A percentile compares a stretch with the other conserved stretches of the same genome.
Conservation (phyloP, 2,113 vertebrate species). For the Melanerpes formicivorus region DNA sequence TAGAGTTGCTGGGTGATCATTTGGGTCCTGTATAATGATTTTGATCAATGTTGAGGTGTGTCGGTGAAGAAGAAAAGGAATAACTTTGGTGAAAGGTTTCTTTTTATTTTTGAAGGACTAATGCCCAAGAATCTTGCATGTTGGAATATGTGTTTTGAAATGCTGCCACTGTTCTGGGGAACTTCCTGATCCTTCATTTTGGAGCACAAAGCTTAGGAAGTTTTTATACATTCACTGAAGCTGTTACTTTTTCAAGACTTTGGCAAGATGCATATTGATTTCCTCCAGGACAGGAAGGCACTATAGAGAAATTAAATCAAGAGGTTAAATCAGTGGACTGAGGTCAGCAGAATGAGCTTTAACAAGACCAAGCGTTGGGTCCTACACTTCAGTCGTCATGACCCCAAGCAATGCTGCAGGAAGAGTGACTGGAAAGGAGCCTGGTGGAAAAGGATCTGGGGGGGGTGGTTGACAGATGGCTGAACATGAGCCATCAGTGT, state of each 20-base stretch:
- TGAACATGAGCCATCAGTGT: no score
- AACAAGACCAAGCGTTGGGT: no score
- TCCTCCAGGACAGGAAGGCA: no score
- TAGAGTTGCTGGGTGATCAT: background rate
- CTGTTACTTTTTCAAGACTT: background rate
- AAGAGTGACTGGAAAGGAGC: no score
- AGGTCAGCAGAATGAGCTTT: no score
- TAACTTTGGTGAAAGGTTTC: background rate
- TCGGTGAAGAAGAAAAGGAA: background rate
- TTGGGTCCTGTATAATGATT: accelerated
- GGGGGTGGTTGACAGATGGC: no score
- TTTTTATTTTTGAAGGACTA: background rate
- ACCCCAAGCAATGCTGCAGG: no score
- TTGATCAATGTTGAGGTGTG: background rate
- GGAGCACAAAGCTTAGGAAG: background rate
- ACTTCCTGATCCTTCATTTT: background rate
- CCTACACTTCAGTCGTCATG: no score
- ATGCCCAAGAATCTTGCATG: background rate
- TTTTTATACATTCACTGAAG: background rate
- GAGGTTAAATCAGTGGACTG: no score
- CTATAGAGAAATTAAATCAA: no score
- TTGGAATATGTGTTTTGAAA: background rate
- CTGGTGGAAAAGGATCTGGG: no score
- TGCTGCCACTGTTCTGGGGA: accelerated
- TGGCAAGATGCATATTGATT: background rate